Evolutionary conservation across 53 echinoderm and acorn worm genomes (phyloP).

Genomic region (Apostichopus leukothele): DNA sequence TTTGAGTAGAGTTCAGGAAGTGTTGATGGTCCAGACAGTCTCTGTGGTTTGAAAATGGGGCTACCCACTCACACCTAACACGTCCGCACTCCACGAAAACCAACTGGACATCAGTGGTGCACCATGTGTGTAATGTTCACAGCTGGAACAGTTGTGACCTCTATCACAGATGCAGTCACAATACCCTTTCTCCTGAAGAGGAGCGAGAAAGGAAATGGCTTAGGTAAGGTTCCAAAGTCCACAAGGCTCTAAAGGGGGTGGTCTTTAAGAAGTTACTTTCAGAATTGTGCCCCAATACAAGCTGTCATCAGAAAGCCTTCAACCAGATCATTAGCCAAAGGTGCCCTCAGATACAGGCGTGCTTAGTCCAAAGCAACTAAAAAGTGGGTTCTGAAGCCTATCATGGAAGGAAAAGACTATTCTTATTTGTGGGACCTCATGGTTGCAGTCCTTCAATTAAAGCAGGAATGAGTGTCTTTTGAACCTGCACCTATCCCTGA

Average conservation of each 20-base stretch:
- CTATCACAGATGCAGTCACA: slow-evolving; percentile 38
- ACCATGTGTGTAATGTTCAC: slow-evolving; percentile 51
- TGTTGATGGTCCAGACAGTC: not conserved
- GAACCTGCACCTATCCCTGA: slow-evolving; percentile 1
- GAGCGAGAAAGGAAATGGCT: slow-evolving; percentile 52
- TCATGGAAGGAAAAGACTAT: slow-evolving; percentile 39
- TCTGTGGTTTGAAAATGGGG: not conserved
- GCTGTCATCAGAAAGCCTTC: not conserved
- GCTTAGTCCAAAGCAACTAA: slow-evolving; percentile 38
- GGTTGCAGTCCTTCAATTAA: not conserved
- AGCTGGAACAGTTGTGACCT: slow-evolving; percentile 43
- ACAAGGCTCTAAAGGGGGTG: slow-evolving; percentile 33
- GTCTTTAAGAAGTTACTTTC: slow-evolving; percentile 51
- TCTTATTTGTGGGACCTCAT: slow-evolving; percentile 19
- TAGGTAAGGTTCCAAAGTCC: slow-evolving; percentile 28
- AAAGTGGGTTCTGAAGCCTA: slow-evolving; percentile 32
- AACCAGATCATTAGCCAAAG: not conserved
- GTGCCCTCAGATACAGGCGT: not conserved
- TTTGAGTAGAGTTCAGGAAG: not conserved
- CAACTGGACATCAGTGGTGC: slow-evolving; percentile 51
- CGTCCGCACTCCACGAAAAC: too few species aligned
- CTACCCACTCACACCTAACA: not conserved
- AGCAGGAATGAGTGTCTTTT: not conserved
- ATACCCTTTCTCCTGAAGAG: slow-evolving; percentile 11
- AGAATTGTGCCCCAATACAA: slow-evolving; percentile 43